Evolutionary conservation across 2,797 vertebrate species (phyloP), one percentile per base, ranked within the genome.

Genomic region (Vespertilio murinus): DNA sequence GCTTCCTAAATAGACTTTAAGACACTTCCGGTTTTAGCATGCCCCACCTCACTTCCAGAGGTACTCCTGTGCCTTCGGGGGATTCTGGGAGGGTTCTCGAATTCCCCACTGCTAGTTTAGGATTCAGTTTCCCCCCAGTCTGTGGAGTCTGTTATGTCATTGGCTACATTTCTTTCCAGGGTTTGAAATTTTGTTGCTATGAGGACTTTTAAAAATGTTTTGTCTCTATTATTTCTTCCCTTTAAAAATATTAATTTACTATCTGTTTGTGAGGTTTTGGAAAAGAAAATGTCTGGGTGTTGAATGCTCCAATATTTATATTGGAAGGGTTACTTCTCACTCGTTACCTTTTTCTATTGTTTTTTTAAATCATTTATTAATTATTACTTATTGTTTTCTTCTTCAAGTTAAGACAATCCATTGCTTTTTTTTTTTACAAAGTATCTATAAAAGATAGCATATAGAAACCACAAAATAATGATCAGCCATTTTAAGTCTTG

Each of bases 51-150:
- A 23, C 59, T 82, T 49, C 42, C 22, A 59, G 61, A 77, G 18
- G 22, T 74, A 33, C 65, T 90, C 38, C 59, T 71, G 61, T 87
- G 78, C 14, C 69, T 94, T 82, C 12, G 13, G 12, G 64, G 49
- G 17, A 80, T 91, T 90, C 47, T 61, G 47, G 23, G 17, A 80
- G 35, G 22, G 42, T 90, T 93, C 71, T 92, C 23, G 0, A 88
- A 82, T 85, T 81, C 64, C 75, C 70, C 64, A 52, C 10, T 74
- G 78, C 69, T 82, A 18, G 35, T 23, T 85, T 92, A 70, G 40
- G 47, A 77, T 79, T 96, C 80, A 16, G 3, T 88, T 73, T 92
- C 86, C 45, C 49, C 35, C n/a, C n/a, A n/a, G n/a, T n/a, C n/a
- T n/a, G n/a, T n/a, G n/a, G 3, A 22, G 11, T 52, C 47, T 96